Base-by-base conservation (phyloP, 2,888 invertebrate genomes). In the Pycnomerus fuliginosus region DNA sequence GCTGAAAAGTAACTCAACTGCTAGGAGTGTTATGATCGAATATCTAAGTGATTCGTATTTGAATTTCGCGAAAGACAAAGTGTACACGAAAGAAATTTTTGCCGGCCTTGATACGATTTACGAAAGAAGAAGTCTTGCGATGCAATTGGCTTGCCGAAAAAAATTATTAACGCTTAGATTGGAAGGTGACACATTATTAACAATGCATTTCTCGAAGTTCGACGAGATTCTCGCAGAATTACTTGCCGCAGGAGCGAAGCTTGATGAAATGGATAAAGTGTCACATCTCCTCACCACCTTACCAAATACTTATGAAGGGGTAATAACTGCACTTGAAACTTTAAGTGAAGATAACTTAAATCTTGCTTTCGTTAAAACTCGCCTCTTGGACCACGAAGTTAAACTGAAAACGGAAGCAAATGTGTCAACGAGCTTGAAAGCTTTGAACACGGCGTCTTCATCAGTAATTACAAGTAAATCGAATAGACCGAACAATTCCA, bases 201-300 rank as follows among this genome's bases (percentile, higher is more conserved):
- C 39, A 17, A 58, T 54, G 24, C 67, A 57, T 60, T 68, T 68
- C 17, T 50, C 39, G 1, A 24, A 28, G 2, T 70, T 70, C 45
- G 68, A 71, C 38, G 58, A 66, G 14, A 28, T 68, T 3, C 54
- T 69, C 1, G 48, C 52, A 2, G 66, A 70, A 33, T 48, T 70
- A 28, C 11, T 51, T 3, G 56, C 62, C 1, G 61, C 67, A 7
- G 68, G 70, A 16, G 67, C 62, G 1, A 62, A 58, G 31, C 29
- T 68, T 2, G 61, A 66, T 12, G 67, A 70, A 50, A 62, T 56
- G 2, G 66, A 68, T 34, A 68, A 66, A 49, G 50, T 69, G 2
- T 51, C 64, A 1, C 64, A 68, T 45, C 53, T 69, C n/a, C 48
- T 69, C 8, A 24, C 67, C 1, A 65, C 66, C n/a, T 38, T 69